A percentile compares a stretch with the other conserved stretches of the same genome.
phyloP scores from a whole-genome alignment of 2,888 invertebrate genomes.

The Lycaena phlaeas region DNA sequence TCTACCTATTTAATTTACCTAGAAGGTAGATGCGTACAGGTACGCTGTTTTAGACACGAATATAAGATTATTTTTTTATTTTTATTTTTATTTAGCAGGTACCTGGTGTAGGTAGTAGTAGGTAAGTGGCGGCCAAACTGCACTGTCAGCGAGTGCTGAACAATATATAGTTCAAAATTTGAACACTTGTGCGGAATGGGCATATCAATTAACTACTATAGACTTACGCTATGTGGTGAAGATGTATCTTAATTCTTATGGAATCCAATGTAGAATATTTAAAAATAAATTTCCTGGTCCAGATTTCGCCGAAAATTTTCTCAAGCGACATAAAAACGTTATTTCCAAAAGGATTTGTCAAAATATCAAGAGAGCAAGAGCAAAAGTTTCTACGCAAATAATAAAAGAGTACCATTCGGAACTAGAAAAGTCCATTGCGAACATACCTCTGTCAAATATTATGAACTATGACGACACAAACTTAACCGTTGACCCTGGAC shows the following conservation, averaged over 20 bases:
- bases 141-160: background rate
- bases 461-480: constrained; percentile 18
- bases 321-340: background rate
- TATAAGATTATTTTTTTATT: too few species aligned
- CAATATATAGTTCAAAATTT: background rate
- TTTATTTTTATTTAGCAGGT: too few species aligned
- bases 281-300: background rate
- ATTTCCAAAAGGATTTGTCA: background rate
- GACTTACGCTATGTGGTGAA: background rate
- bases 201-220: background rate
- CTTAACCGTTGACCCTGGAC: constrained; percentile 18
- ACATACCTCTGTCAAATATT: constrained; percentile 16
- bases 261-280: background rate
- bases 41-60: too few species aligned
- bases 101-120: too few species aligned
- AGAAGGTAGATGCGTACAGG: too few species aligned
- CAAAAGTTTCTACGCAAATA: background rate
- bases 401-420: background rate
- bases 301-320: background rate
- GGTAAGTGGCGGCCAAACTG: background rate
- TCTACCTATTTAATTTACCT: too few species aligned
- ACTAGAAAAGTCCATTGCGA: background rate
- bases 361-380: background rate
- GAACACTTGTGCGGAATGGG: constrained; percentile 1
- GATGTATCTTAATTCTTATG: background rate